Evolutionary conservation across 1,140 invertebrate genomes (phyloP), one percentile per base, ranked within the genome.

Genomic region (Metopolophium dirhodum): DNA sequence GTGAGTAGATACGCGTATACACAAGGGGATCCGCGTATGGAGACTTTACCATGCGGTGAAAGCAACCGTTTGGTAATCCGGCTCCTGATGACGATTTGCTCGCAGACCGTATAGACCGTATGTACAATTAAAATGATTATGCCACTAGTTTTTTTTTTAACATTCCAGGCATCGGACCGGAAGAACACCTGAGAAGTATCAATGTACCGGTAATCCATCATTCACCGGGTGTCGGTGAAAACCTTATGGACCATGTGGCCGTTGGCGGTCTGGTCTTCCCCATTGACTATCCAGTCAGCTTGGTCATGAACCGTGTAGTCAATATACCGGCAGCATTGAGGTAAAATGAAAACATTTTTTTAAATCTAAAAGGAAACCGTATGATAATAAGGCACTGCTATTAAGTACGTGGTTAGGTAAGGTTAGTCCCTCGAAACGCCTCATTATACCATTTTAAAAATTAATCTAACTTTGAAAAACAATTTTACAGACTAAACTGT

Each of bases 171-270:
- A 95, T 98, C 2, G 98, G 98, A 35, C 97, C 98, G 0, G 95
- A 94, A 26, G 94, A 96, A 35, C 97, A 98, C 95, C 95, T 99
- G 3, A 93, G 96, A 93, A 95, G 89, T 14, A 94, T 97, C 26
- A 96, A 96, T n/a, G 97, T 98, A 45, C 94, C 95, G 7, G 94
- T 96, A 30, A 93, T 96, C 4, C 95, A 96, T 7, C 95, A 97
- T 95, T 95, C 97, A 49, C 97, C 97, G 0, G 97, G 97, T 0
- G 98, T 98, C 0, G 98, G 98, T 0, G 95, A 96, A 94, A 98
- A 98, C 95, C 95, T 98, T 14, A 97, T 97, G 95, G 97, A 98
- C 94, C 97, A 98, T 95, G 97, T 98, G 51, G 97, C 97, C 0
- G 96, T 97, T 0, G 97, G 97, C 3, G 97, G 98, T 0, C 94